Base-by-base conservation (phyloP, 2,888 invertebrate species). In the Macaria liturata region DNA sequence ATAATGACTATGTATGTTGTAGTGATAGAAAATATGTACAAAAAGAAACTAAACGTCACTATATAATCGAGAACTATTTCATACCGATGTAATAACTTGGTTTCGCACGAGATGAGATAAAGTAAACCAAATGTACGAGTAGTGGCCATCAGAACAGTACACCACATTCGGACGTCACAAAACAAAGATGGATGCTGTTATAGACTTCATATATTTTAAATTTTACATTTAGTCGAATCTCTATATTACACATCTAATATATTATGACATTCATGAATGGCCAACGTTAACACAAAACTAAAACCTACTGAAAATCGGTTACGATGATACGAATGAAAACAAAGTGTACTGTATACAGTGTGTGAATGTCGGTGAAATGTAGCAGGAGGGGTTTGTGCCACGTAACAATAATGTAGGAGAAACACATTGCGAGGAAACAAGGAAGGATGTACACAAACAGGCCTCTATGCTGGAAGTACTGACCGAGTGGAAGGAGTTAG, bases 191-290 rank as follows among this genome's bases (percentile, higher is more conserved):
- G 69, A 66, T 74, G 74, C 72, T 73, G 42, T 52, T 74, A 76
- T 74, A 71, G 70, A 75, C 72, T 79, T 78, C 74, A 74, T 72
- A 51, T 70, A 74, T 72, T 74, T 72, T 70, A 70, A 75, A 72
- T 78, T 74, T 77, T 73, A 79, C 80, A 82, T 78, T 73, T 72
- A 82, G 78, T 84, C 77, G 76, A 86, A 83, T 78, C 83, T 88
- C 84, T 88, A 86, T 88, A 83, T 81, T 84, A 88, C 83, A 88
- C 80, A 86, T 81, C 81, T 85, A 86, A 80, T 85, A 65, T 65
- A 86, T 86, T 84, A 86, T 86, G 86, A 87, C 86, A 85, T 83
- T 80, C 81, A 84, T 81, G 74, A 84, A 84, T 81, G 83, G 83
- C 82, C 81, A 80, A 84, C 82, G 75, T 78, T 75, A 80, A 80